These are phyloP conservation scores for Pica pica DNA, from an alignment of 2,113 vertebrate genomes.

Conservation along the genomic window DNA sequence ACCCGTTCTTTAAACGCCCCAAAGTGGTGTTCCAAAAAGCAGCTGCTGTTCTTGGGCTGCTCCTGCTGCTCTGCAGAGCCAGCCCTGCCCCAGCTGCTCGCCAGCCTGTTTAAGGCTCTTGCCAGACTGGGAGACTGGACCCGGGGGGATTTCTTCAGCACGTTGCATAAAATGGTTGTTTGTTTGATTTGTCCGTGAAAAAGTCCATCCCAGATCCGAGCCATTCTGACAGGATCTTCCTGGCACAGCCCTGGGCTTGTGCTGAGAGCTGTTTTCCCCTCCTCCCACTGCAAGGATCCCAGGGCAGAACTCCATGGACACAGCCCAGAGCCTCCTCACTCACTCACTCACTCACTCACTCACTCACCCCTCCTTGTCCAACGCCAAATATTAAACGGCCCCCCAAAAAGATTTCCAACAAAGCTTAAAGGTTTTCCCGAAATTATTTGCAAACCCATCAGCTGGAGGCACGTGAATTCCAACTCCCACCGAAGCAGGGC, in stretches of 20 bases:
- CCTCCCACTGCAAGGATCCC: background rate
- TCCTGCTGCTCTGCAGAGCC: background rate
- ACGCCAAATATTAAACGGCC: background rate
- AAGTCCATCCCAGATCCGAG: background rate
- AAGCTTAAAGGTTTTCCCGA: background rate
- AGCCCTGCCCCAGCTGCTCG: background rate
- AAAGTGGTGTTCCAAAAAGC: background rate
- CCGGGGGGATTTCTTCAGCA: background rate
- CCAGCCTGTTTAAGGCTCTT: background rate
- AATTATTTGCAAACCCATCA: background rate
- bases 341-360: background rate
- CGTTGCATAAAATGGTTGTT: background rate
- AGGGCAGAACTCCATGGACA: background rate
- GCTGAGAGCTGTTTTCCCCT: background rate
- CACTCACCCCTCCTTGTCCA: background rate
- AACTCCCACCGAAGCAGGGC: background rate
- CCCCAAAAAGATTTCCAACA: fast-evolving
- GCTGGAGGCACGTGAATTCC: background rate
- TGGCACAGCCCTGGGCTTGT: background rate
- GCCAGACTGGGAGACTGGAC: background rate
- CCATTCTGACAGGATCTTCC: background rate
- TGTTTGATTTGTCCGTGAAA: background rate
- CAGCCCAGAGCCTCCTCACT: background rate
- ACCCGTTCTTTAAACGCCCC: fast-evolving
- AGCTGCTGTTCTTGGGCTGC: background rate